Evolutionary conservation across 2,888 invertebrate genomes (phyloP).

Genomic region (Oithona nana): DNA sequence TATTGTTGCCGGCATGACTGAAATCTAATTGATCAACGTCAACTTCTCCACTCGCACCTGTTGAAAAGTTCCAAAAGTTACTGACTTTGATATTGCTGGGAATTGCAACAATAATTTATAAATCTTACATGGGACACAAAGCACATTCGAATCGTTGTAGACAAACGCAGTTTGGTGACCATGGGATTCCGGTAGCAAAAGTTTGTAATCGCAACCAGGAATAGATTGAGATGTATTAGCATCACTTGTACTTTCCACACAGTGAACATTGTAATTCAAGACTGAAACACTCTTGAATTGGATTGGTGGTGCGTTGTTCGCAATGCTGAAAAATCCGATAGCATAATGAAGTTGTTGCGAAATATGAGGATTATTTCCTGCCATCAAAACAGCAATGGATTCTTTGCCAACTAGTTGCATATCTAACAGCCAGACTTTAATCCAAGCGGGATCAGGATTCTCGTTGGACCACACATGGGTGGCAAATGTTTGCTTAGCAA

Average conservation of each 20-base stretch:
- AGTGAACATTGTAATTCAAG: not conserved
- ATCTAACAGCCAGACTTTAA: slow-evolving; percentile 54
- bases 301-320: not conserved
- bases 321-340: not conserved
- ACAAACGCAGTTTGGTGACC: not conserved
- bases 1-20: slow-evolving; percentile 37
- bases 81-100: too few species aligned
- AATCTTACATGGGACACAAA: not conserved
- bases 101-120: too few species aligned
- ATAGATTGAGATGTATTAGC: not conserved
- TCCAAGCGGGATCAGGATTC: slow-evolving; percentile 19
- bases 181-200: not conserved
- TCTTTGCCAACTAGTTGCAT: slow-evolving; percentile 46
- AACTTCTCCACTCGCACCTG: slow-evolving; percentile 26
- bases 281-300: not conserved
- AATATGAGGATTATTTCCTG: slow-evolving; percentile 43
- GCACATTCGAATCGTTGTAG: not conserved
- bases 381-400: slow-evolving; percentile 48
- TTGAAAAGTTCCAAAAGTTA: too few species aligned
- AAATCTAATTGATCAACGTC: slow-evolving; percentile 41
- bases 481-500: slow-evolving; percentile 23
- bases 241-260: not conserved
- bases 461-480: not conserved
- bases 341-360: slow-evolving; percentile 37
- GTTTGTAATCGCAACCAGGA: not conserved